Evolutionary conservation across 2,888 invertebrate genomes (phyloP), one percentile per base, ranked within the genome.

Genomic region (Caenorhabditis sinica): DNA sequence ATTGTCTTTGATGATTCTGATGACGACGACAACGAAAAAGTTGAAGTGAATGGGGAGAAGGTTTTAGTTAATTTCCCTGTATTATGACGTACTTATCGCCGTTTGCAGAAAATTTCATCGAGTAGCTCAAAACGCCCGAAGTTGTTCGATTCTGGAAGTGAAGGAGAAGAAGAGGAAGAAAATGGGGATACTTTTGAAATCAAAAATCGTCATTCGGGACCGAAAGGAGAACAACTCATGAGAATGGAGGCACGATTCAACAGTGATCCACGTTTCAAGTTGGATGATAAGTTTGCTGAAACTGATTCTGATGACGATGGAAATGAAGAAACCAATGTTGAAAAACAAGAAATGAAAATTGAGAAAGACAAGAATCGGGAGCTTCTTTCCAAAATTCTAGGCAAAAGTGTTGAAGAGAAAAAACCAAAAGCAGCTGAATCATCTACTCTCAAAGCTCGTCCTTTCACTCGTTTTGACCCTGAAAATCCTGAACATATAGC

Each of bases 391-490:
- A 86, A 85, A 71, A 88, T 90, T 66, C 63, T 90, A 51, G 90
- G 90, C 60, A 88, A 88, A 73, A 63, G 72, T 9, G 71, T 86
- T 11, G 82, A 77, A 61, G 81, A 84, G 45, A 86, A 88, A 63
- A 87, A 86, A 72, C 74, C 74, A 49, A 75, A 75, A 30, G 83
- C 87, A 61, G 73, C 81, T 6, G 77, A 77, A 40, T 43, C 69
- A 25, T n/a, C 60, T 17, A 66, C 43, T 49, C 66, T 80, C 6
- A 69, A 69, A 49, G 76, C 84, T 4, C 79, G 85, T 3, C 87
- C 87, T 1, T 87, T 87, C 74, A 85, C 87, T 4, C 75, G 86
- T 51, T 90, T 89, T 75, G 90, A 90, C 76, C 90, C 90, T 5
- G 87, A 86, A 25, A 90, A 90, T 82, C 87, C 83, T 28, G 89